Evolutionary conservation across 2,797 vertebrate species (phyloP), one percentile per base, ranked within the genome.

Genomic region (Orientallactaga sibirica): DNA sequence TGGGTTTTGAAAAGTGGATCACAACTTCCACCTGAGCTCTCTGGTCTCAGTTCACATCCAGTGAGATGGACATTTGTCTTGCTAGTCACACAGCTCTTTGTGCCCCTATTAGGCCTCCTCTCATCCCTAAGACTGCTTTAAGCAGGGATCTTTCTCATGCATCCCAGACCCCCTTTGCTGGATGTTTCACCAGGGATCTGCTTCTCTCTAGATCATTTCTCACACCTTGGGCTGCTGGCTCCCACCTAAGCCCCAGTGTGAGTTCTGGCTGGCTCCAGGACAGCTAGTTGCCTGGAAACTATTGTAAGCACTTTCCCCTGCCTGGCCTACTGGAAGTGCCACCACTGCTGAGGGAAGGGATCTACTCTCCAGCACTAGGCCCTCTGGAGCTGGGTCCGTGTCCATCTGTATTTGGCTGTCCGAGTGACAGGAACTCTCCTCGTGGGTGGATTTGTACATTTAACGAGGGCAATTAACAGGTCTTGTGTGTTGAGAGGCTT

Each of bases 41-140:
- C 64, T 55, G 16, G 66, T 33, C 78, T 94, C 16, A 4, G 24
- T 27, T 22, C 81, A 77, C 0, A 2, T 27, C 29, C 27, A 4
- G 78, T 7, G 24, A 71, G 33, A 14, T 22, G 7, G 52, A 24
- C 0, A 0, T 29, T 8, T 22, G 2, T 61, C n/a, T 43, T 18
- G 33, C 10, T 71, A 11, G 10, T 52, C 5, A 11, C 0, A 48
- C 27, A 4, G 7, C 14, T 0, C 2, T 24, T 3, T 2, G 9
- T 0, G 1, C 71, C n/a, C 2, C 10, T 12, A 11, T 8, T 3
- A 37, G 11, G 4, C 24, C 2, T 2, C 19, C 5, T 52, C 48
- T 22, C 25, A 8, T 9, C 24, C n/a, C 25, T 58, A 24, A 14
- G 1, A 1, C 14, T 2, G 58, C 9, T 62, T 20, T 25, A 14